phyloP scores from a whole-genome alignment of 2,888 invertebrate species.

The Trissolcus japonicus region DNA sequence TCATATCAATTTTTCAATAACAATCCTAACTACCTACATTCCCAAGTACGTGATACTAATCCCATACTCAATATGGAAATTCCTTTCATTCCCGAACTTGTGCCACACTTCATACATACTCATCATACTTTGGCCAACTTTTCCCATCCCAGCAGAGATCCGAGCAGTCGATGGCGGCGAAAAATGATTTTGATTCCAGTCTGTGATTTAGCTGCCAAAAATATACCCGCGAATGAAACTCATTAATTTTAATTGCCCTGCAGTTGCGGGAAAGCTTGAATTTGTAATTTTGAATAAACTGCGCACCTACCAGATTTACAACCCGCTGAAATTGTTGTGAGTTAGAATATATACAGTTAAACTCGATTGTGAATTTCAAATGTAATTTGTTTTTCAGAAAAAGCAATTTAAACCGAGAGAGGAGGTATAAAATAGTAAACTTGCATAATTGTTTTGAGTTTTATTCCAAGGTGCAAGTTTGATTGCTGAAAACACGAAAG shows the following conservation, averaged over 20 bases:
- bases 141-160: conserved; percentile 31
- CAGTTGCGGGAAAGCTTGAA: too few species aligned
- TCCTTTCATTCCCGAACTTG: conserved; percentile 49
- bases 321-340: too few species aligned
- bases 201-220: too few species aligned
- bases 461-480: not conserved
- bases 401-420: too few species aligned
- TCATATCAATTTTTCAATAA: conserved; percentile 52
- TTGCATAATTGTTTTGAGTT: too few species aligned
- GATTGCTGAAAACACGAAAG: conserved; percentile 2
- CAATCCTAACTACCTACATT: conserved; percentile 51
- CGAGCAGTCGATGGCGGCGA: conserved; percentile 11
- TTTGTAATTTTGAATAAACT: too few species aligned
- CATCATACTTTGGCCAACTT: conserved; percentile 53
- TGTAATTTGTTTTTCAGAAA: too few species aligned
- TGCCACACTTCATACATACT: conserved; percentile 52
- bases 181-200: conserved; percentile 43
- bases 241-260: too few species aligned
- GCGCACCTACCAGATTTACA: too few species aligned
- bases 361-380: too few species aligned
- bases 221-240: not conserved
- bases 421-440: not conserved
- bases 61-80: conserved; percentile 53
- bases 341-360: too few species aligned
- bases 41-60: conserved; percentile 53